Base-by-base conservation (phyloP, 2,113 vertebrate genomes). In the Grammomys dolichurus region DNA sequence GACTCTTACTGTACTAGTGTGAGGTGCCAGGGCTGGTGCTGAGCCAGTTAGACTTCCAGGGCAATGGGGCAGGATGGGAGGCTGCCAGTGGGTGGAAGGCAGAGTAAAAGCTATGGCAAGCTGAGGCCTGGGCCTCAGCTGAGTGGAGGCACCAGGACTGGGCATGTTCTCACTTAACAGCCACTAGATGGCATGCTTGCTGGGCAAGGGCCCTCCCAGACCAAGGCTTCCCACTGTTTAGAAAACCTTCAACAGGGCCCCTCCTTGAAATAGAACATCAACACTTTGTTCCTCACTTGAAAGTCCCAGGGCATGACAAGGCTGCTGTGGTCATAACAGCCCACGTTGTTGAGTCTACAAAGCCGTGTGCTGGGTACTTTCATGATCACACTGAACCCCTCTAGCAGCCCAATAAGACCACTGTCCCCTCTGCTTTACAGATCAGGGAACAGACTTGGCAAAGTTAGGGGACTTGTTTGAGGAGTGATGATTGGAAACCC, bases 1-100 rank as follows among this genome's bases (percentile, higher is more conserved):
- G 80, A 76, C 69, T 67, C n/a, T 97, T 94, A 87, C 89, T 89
- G 95, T 96, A 78, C 58, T 92, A 46, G 36, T 94, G 85, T 67
- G 65, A 84, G 80, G 46, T 85, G 63, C 80, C 95, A 93, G 75
- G 58, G 33, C 58, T 91, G 69, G 56, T 7, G 1, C 70, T 80
- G 33, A 97, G 88, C n/a, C 80, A 77, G 69, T 90, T 85, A 91
- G 78, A 48, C 54, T 95, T 76, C 87, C 58, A 63, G 70, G 91
- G 73, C 73, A 96, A 84, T 16, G 4, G 48, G 46, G n/a, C 69
- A 94, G 86, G 43, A 51, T 63, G 19, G 19, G 54, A 90, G 88
- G 77, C 54, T 89, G 69, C 77, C 60, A 20, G 8, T 3, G 65
- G 60, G 0, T 0, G 1, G 24, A 46, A 89, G 72, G 19, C 36